Evolutionary conservation across 2,797 vertebrate genomes (phyloP), one percentile per base, ranked within the genome.

Genomic region (Cossypha heuglini): DNA sequence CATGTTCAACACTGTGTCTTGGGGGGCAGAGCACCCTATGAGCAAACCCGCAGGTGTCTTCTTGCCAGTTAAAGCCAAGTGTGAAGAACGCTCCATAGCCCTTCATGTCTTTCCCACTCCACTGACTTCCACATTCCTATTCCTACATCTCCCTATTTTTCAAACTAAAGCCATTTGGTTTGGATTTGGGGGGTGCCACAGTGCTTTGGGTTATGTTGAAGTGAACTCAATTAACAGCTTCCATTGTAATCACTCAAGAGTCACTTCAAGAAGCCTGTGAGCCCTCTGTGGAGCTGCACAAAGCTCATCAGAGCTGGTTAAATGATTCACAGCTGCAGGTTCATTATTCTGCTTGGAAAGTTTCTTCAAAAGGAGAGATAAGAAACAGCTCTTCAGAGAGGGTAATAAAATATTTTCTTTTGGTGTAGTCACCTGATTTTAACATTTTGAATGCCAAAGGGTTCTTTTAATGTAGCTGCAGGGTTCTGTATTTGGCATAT

Each of bases 1-100:
- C 2, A 0, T 2, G 3, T 38, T 76, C 21, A 14, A 1, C 5
- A 2, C 12, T 1, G 15, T 13, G 18, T 19, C 13, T 11, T 10
- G 49, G 21, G 22, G 40, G 33, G 16, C 5, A 43, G 33, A 45
- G 25, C 8, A 40, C 19, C 29, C 52, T 13, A 5, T 14, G 11
- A 40, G 14, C 0, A 0, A 52, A 12, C 6, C 42, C 15, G 20
- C 26, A 31, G 22, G 16, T 16, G 11, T 37, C 35, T 42, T 49
- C 45, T 80, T 18, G 8, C 4, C 33, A 24, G 8, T 3, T 14
- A 43, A 38, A 57, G 42, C 12, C 33, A 35, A 62, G n/a, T 0
- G 1, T 52, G 17, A 25, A n/a, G 19, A 72, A 15, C 18, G 5
- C 38, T 55, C 57, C 13, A 7, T 0, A 16, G 35, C 43, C 43